Percentiles rank a stretch among this genome's conserved stretches.
Evolutionary conservation across 1,140 invertebrate species (phyloP).

Genomic region (Drosophila nebulosa): DNA sequence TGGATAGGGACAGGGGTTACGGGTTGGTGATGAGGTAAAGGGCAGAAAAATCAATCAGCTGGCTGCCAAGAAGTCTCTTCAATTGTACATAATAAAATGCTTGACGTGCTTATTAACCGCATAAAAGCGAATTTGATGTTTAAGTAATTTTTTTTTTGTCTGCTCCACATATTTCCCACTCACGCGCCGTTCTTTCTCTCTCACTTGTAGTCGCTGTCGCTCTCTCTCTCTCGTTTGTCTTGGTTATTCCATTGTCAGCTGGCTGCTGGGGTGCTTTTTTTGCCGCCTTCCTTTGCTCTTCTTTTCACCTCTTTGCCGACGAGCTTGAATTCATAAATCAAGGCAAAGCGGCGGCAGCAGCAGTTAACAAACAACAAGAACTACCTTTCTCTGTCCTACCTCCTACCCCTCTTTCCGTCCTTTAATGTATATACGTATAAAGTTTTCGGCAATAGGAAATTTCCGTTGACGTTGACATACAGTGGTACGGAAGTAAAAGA

Average conservation of each 20-base stretch:
- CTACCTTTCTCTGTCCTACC: conserved; percentile 7
- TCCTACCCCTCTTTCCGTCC: neutral
- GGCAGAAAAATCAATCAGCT: conserved; percentile 57
- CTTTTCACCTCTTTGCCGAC: neutral
- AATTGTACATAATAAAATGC: conserved; percentile 19
- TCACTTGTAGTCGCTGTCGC: conserved; percentile 3
- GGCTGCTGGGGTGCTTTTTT: conserved; percentile 39
- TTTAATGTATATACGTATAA: conserved; percentile 6
- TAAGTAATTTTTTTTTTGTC: conserved; percentile 35
- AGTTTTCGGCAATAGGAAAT: conserved; percentile 58
- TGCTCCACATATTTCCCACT: conserved; percentile 35
- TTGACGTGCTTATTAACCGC: conserved; percentile 23
- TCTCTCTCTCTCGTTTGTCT: conserved; percentile 5
- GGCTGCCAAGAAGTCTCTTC: neutral
- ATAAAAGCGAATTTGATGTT: conserved; percentile 25
- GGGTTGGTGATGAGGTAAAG: neutral
- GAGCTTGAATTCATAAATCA: conserved; percentile 50
- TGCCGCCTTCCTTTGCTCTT: conserved; percentile 4
- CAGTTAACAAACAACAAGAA: conserved; percentile 46
- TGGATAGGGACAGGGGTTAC: neutral
- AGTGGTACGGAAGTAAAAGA: conserved; percentile 10
- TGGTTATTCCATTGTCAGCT: neutral
- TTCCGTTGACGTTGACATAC: conserved; percentile 45
- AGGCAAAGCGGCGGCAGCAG: conserved; percentile 27
- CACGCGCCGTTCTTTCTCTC: conserved; percentile 13